These are phyloP conservation scores for Clepsis dumicolana DNA, from an alignment of 2,888 invertebrate species.

Conservation along the genomic window DNA sequence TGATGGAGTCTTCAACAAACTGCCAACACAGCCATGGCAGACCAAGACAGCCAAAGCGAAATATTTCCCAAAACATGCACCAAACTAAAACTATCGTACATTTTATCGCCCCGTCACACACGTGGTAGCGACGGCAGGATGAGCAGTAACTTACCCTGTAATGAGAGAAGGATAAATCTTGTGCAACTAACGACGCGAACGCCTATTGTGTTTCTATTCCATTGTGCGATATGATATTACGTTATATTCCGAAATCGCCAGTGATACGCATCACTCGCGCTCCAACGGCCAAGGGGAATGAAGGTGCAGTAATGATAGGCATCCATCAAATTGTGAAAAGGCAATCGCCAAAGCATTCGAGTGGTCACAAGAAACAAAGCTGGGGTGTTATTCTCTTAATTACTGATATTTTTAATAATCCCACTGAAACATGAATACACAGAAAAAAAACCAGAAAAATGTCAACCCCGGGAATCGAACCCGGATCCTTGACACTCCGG, in stretches of 20 bases:
- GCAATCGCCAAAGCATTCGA: too few relatives aligned
- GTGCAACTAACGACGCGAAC: slow-evolving; percentile 53
- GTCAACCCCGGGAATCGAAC: too few relatives aligned
- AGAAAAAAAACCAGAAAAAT: too few relatives aligned
- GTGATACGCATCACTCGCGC: background rate
- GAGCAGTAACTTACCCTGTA: slow-evolving; percentile 61
- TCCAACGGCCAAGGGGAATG: background rate
- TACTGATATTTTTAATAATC: too few relatives aligned
- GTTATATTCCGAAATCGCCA: slow-evolving; percentile 25
- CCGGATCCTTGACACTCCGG: too few relatives aligned
- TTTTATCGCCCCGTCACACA: slow-evolving; percentile 47
- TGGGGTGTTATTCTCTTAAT: too few relatives aligned
- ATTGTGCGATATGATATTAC: slow-evolving; percentile 49
- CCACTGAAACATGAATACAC: too few relatives aligned
- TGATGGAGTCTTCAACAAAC: too few relatives aligned
- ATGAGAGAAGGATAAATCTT: slow-evolving; percentile 52
- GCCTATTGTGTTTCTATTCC: slow-evolving; percentile 52
- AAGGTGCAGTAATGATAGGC: background rate
- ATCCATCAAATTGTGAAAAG: background rate
- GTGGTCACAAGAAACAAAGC: too few relatives aligned
- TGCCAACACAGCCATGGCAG: too few relatives aligned
- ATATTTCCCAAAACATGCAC: too few relatives aligned
- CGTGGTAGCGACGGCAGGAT: slow-evolving; percentile 57
- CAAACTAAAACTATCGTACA: background rate
- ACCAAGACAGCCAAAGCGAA: too few relatives aligned